Percentiles rank a stretch among this genome's conserved stretches.
phyloP scores from a whole-genome alignment of 2,797 vertebrate genomes.

The Anniella stebbinsi region DNA sequence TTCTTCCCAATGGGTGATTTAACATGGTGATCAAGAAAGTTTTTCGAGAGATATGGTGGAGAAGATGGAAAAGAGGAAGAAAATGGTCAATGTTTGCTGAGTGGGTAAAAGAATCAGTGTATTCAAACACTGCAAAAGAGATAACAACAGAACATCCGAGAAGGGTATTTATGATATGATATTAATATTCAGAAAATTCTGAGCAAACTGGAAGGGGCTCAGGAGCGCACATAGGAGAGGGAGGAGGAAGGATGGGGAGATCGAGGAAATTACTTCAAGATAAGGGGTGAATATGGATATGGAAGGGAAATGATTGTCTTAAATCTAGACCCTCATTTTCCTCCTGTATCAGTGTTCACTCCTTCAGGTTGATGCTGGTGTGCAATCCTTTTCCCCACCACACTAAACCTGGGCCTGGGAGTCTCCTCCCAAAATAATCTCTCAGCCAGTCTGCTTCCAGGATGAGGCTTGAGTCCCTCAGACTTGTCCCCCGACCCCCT shows the following conservation, averaged over 20 bases:
- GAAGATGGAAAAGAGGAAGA: background rate
- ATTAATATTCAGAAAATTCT: background rate
- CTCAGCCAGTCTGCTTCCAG: background rate
- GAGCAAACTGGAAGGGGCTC: background rate
- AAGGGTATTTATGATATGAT: background rate
- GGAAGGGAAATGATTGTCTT: background rate
- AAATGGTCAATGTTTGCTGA: background rate
- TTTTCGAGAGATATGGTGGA: background rate
- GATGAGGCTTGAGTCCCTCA: background rate
- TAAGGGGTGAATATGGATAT: background rate
- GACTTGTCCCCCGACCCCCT: background rate
- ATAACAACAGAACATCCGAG: background rate
- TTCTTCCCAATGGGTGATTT: conserved; percentile 39
- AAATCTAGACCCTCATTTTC: background rate
- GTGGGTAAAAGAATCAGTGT: accelerated
- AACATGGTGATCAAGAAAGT: conserved; percentile 1
- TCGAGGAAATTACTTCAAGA: background rate
- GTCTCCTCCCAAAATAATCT: background rate
- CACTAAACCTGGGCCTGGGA: background rate
- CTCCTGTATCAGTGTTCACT: background rate
- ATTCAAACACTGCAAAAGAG: conserved; percentile 3
- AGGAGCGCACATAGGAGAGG: background rate
- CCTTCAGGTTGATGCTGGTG: background rate
- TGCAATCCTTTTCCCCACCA: background rate
- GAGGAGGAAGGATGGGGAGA: too few species aligned